These are phyloP conservation scores for Drosophila asahinai DNA, from an alignment of 1,140 invertebrate species.

Conservation along the genomic window DNA sequence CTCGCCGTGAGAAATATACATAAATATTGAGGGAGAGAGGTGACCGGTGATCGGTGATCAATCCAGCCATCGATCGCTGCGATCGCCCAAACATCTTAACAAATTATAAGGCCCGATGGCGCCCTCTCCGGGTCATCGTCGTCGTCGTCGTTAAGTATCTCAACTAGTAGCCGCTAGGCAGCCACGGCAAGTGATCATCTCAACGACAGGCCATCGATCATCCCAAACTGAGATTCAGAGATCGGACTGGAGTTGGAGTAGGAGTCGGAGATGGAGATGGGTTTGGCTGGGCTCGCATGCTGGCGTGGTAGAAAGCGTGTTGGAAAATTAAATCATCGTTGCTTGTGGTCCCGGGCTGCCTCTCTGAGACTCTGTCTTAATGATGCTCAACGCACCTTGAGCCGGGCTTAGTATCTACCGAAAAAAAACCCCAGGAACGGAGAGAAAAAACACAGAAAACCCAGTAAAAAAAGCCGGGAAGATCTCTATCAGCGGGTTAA, in stretches of 20 bases:
- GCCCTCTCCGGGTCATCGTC: constrained; percentile 43
- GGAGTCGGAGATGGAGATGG: neutral
- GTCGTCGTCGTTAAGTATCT: constrained; percentile 73
- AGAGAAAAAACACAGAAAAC: constrained; percentile 17
- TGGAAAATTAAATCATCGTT: constrained; percentile 84
- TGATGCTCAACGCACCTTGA: constrained; percentile 78
- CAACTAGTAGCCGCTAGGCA: constrained; percentile 84
- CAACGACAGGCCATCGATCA: constrained; percentile 82
- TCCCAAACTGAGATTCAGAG: constrained; percentile 25
- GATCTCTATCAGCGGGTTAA: constrained; percentile 84
- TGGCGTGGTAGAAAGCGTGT: constrained; percentile 80
- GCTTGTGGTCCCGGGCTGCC: no score
- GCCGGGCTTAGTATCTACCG: constrained; percentile 68
- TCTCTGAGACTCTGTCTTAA: constrained; percentile 54
- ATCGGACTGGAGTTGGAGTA: neutral
- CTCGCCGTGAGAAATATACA: constrained; percentile 77
- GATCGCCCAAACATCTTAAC: constrained; percentile 78
- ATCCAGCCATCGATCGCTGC: constrained; percentile 36
- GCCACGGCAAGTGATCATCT: constrained; percentile 81
- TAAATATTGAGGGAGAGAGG: constrained; percentile 53
- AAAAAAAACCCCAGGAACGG: constrained; percentile 34
- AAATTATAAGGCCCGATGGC: constrained; percentile 70
- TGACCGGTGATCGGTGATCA: constrained; percentile 12
- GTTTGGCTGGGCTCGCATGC: constrained; percentile 41
- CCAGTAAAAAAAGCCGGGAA: constrained; percentile 31